Percentiles rank a stretch among this genome's conserved stretches.
These are phyloP conservation scores for Smittia aterrima DNA, from an alignment of 2,888 invertebrate species.

Conservation along the genomic window DNA sequence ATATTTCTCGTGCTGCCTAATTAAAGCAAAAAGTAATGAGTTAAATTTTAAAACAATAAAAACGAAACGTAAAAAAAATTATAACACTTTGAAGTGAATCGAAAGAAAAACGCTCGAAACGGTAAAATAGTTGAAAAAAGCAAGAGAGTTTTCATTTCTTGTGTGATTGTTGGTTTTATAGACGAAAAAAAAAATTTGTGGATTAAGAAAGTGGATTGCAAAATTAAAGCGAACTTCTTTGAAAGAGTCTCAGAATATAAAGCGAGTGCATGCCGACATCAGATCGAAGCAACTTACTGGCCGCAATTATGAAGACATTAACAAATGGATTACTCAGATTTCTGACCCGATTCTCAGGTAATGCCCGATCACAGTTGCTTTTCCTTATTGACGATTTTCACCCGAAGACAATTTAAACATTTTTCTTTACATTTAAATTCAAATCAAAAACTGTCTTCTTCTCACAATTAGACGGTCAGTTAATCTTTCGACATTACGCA, in stretches of 20 bases:
- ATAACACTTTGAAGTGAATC: constrained; percentile 41
- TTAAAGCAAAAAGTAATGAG: constrained; percentile 41
- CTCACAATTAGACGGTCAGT: too few species aligned
- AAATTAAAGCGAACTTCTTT: neutral
- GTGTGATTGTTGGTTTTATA: constrained; percentile 35
- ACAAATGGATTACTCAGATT: constrained; percentile 41
- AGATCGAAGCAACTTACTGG: constrained; percentile 3
- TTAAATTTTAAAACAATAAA: constrained; percentile 40
- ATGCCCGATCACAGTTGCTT: too few species aligned
- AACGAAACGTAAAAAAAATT: constrained; percentile 38
- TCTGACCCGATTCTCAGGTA: constrained; percentile 40
- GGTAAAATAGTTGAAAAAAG: constrained; percentile 36
- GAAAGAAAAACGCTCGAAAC: constrained; percentile 27
- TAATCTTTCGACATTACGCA: too few species aligned
- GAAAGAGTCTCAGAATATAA: constrained; percentile 16
- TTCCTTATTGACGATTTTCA: constrained; percentile 3
- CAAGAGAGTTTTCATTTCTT: constrained; percentile 8
- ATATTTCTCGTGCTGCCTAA: constrained; percentile 39
- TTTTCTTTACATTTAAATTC: neutral
- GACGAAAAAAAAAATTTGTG: constrained; percentile 9
- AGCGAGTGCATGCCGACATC: constrained; percentile 23
- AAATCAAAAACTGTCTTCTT: too few species aligned
- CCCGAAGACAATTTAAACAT: neutral
- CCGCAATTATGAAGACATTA: constrained; percentile 34
- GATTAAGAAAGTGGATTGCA: constrained; percentile 32